Percentiles rank a stretch among this genome's conserved stretches.
These are phyloP conservation scores for Oreochromis niloticus DNA, from an alignment of 2,113 vertebrate species.

Conservation along the genomic window DNA sequence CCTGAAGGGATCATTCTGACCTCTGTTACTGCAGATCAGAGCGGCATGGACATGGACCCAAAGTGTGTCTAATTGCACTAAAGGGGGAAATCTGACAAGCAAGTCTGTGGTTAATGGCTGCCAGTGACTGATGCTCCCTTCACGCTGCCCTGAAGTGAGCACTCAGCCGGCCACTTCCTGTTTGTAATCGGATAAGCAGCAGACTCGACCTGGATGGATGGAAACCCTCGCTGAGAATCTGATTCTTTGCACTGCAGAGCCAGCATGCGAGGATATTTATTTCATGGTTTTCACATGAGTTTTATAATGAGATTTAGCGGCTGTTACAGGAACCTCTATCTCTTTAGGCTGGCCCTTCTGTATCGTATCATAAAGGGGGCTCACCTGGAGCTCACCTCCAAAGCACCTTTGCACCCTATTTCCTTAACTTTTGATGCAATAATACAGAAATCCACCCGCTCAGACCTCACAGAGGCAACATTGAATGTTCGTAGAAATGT, in stretches of 20 bases:
- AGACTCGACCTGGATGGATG: neutral
- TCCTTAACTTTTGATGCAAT: neutral
- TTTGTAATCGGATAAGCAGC: conserved; percentile 38
- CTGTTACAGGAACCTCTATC: neutral
- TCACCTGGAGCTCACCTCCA: neutral
- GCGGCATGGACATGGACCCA: conserved; percentile 1
- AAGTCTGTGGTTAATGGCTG: conserved; percentile 27
- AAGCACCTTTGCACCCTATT: neutral
- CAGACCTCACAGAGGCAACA: neutral
- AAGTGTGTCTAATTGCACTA: conserved; percentile 44
- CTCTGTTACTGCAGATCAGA: conserved; percentile 18
- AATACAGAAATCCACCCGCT: neutral
- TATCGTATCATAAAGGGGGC: neutral
- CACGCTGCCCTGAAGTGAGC: neutral
- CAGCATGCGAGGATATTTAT: neutral
- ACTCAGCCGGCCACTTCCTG: conserved; percentile 24
- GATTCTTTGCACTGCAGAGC: neutral
- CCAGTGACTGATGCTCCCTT: conserved; percentile 18
- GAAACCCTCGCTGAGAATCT: neutral
- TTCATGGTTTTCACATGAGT: conserved; percentile 19
- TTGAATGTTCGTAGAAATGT: neutral
- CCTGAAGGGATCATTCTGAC: conserved; percentile 21
- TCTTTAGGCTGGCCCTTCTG: neutral
- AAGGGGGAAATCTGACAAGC: conserved; percentile 21
- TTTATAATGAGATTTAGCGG: neutral